phyloP scores from a whole-genome alignment of 2,113 vertebrate genomes.

The Sula dactylatra region DNA sequence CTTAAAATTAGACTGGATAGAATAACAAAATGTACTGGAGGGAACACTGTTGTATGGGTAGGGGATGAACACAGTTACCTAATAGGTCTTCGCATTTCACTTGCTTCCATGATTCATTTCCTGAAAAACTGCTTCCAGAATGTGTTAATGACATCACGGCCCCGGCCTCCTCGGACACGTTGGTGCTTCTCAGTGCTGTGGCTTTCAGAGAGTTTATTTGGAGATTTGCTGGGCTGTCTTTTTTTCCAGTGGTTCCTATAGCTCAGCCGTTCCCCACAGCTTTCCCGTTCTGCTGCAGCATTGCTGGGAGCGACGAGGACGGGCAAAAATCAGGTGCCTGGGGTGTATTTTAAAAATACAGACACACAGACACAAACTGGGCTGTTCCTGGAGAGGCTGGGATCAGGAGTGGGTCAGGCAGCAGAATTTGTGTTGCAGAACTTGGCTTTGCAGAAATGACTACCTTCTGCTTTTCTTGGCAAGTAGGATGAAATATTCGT shows the following conservation, averaged over 20 bases:
- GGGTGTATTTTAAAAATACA: neutral
- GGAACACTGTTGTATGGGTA: neutral
- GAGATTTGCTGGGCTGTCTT: neutral
- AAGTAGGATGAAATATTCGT: neutral
- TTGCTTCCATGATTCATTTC: constrained; percentile 44
- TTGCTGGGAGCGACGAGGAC: rapidly evolving
- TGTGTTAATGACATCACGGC: neutral
- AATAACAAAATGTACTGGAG: neutral
- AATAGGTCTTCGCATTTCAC: neutral
- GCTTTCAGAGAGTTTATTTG: neutral
- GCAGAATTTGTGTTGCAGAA: neutral
- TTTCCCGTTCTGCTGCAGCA: neutral
- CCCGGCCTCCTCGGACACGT: neutral
- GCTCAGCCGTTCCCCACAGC: neutral
- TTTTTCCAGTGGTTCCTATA: neutral
- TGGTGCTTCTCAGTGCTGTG: neutral
- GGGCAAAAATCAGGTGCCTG: neutral
- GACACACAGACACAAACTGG: rapidly evolving
- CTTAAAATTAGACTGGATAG: constrained; percentile 1
- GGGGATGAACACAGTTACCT: neutral
- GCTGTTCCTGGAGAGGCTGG: neutral
- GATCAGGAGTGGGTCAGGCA: neutral
- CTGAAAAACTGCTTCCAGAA: neutral
- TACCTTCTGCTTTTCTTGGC: constrained; percentile 9
- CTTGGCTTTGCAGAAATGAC: neutral